Percentiles rank a stretch among this genome's conserved stretches.
Conservation (phyloP, 2,888 invertebrate genomes). For the Drosophila nigricruria region DNA sequence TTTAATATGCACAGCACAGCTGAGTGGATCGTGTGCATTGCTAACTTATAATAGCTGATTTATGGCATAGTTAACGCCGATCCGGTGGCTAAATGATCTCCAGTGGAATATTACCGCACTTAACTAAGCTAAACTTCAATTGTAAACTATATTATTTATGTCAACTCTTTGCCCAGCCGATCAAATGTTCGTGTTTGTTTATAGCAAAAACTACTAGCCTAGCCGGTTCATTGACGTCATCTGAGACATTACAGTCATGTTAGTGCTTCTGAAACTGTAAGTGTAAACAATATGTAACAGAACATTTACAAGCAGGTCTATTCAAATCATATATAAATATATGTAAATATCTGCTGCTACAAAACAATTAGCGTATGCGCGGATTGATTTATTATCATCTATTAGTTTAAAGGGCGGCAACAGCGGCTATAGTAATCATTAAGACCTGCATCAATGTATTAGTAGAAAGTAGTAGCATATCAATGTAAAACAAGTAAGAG, state of each 20-base stretch:
- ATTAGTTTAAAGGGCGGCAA: not conserved
- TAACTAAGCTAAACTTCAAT: slow-evolving; percentile 8
- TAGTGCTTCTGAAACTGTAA: slow-evolving; percentile 4
- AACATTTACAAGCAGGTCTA: slow-evolving; percentile 5
- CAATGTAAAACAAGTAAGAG: not conserved
- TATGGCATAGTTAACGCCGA: slow-evolving; percentile 36
- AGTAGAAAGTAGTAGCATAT: not conserved
- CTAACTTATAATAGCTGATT: slow-evolving; percentile 39
- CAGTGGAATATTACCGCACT: slow-evolving; percentile 27
- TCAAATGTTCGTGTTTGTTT: slow-evolving; percentile 19
- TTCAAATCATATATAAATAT: not conserved
- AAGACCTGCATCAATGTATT: not conserved
- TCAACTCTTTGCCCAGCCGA: not conserved
- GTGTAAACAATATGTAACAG: not conserved
- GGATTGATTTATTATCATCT: not conserved
- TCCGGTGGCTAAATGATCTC: not conserved
- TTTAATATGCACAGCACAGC: slow-evolving; percentile 56
- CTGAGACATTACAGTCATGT: not conserved
- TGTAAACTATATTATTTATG: slow-evolving; percentile 23
- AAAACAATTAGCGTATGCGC: not conserved
- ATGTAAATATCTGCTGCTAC: not conserved
- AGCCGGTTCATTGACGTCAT: slow-evolving; percentile 15
- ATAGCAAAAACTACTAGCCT: slow-evolving; percentile 3
- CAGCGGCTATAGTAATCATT: not conserved
- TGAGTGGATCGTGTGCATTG: slow-evolving; percentile 16